Evolutionary conservation across 1,140 invertebrate species (phyloP).

Genomic region (Daktulosphaira vitifoliae): DNA sequence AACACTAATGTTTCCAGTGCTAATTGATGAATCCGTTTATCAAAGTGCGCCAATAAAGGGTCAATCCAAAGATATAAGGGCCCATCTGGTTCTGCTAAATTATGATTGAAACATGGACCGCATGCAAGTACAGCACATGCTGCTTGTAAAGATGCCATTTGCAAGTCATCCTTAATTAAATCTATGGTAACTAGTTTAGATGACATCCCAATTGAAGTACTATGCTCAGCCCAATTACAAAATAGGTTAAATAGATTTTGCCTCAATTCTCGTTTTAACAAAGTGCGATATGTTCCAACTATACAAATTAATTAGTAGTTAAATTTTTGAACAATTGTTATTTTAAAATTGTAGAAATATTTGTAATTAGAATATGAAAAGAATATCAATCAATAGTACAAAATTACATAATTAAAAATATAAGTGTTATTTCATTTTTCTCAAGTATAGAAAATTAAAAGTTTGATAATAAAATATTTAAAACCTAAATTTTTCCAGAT

Average conservation of each 20-base stretch:
- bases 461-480: too few relatives aligned
- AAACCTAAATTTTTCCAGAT: too few relatives aligned
- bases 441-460: too few relatives aligned
- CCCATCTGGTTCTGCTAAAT: constrained; percentile 75
- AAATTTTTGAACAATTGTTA: too few relatives aligned
- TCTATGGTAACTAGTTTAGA: neutral
- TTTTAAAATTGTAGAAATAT: too few relatives aligned
- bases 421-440: too few relatives aligned
- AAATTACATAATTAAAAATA: too few relatives aligned
- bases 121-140: constrained; percentile 92
- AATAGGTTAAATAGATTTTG: constrained; percentile 84
- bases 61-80: constrained; percentile 88
- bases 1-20: constrained; percentile 89
- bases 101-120: constrained; percentile 85
- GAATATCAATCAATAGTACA: too few relatives aligned
- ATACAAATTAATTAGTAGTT: too few relatives aligned
- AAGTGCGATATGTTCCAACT: constrained; percentile 77
- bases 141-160: constrained; percentile 65
- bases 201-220: constrained; percentile 42
- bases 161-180: constrained; percentile 46
- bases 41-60: constrained; percentile 73
- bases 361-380: too few relatives aligned
- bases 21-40: constrained; percentile 83
- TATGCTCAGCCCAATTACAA: constrained; percentile 83
- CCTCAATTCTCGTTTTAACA: constrained; percentile 78